Evolutionary conservation across 2,797 vertebrate species (phyloP), one percentile per base, ranked within the genome.

Genomic region (Sebastes goodei): DNA sequence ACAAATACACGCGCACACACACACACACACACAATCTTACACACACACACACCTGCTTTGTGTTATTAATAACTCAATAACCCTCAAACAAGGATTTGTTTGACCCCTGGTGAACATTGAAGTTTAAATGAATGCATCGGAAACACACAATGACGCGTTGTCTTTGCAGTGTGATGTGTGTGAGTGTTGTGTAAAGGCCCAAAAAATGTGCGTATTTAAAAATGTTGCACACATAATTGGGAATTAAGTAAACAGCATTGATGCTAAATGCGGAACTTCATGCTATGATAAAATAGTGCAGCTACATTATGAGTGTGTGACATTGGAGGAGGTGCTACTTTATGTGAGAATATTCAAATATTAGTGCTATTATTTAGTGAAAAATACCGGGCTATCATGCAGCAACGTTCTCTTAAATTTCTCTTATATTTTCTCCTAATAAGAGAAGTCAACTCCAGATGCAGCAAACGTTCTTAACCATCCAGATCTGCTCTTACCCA

Each of bases 11-110:
- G 74, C 56, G 67, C 56, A 10, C 32, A 21, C 35, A 20, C 33
- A 21, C 35, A 20, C n/a, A n/a, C 33, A 35, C 30, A 30, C 30
- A 32, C 78, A 49, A 67, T 33, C 27, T 29, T 15, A 59, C 57
- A 59, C 57, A 17, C 56, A 27, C 85, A 32, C 69, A 69, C 80
- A 69, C 80, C 79, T 86, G 77, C 89, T 89, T 81, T 71, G 78
- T 80, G 72, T 72, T 90, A 91, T 86, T 90, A 90, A 91, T 92
- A 92, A 81, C 82, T 81, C 14, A 61, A 88, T 76, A 81, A 81
- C 56, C 66, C 64, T 79, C 42, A 69, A 29, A 76, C 59, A 68
- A 57, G 75, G 71, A 78, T 30, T 55, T 59, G 38, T 76, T 75
- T 83, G 74, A 87, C 80, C 72, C 56, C 2, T 0, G 12, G 64